phyloP scores from a whole-genome alignment of 92 coral and sea anemone genomes.

The Actinostola sp. region DNA sequence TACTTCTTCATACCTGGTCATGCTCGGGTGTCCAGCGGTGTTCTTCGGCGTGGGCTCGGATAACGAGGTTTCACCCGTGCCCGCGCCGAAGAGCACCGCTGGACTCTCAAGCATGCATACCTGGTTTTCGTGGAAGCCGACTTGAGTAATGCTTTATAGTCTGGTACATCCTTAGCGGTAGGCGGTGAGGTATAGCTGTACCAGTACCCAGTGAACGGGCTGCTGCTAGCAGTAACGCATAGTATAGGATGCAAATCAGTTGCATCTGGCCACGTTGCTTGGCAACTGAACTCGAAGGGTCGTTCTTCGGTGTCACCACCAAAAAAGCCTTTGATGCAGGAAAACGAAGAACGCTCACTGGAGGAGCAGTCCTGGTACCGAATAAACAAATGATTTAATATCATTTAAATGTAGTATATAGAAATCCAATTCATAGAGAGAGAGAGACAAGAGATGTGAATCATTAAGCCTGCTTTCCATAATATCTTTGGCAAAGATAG shows the following conservation, averaged over 20 bases:
- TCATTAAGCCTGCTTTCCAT: too few species aligned
- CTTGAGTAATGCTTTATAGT: constrained; percentile 35
- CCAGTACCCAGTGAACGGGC: constrained; percentile 84
- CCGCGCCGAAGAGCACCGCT: too few species aligned
- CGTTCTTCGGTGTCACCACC: constrained; percentile 80
- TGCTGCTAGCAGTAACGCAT: constrained; percentile 86
- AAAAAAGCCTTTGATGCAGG: constrained; percentile 81
- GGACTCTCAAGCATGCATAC: constrained; percentile 1
- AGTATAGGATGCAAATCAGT: constrained; percentile 78
- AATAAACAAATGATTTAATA: too few species aligned
- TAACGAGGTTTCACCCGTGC: too few species aligned
- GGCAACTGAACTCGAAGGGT: constrained; percentile 93
- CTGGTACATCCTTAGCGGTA: constrained; percentile 35
- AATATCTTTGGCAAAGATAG: too few species aligned
- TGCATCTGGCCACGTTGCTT: constrained; percentile 89
- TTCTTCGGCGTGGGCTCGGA: background rate
- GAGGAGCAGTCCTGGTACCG: constrained; percentile 69
- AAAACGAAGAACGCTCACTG: constrained; percentile 55
- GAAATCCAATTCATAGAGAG: too few species aligned
- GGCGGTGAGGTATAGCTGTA: constrained; percentile 76
- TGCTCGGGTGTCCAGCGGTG: too few species aligned
- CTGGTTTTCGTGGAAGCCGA: constrained; percentile 41
- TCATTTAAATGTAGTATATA: too few species aligned
- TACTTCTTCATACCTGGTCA: too few species aligned
- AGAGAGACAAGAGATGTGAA: too few species aligned